These are phyloP conservation scores for Penaeus vannamei DNA, from an alignment of 1,140 invertebrate species.

Conservation along the genomic window DNA sequence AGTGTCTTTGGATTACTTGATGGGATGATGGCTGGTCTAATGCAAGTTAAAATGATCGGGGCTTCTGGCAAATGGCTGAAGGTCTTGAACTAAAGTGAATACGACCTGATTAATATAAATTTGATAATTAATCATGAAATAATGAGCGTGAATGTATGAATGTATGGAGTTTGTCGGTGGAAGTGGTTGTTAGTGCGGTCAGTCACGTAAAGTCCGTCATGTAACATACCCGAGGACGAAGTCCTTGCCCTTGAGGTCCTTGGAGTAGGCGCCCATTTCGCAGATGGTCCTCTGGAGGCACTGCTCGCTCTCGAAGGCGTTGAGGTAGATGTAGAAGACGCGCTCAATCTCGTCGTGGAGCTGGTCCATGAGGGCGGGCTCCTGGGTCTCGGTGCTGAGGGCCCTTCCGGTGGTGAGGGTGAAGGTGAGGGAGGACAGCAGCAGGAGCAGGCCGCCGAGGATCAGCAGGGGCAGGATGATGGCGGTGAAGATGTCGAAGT, in stretches of 20 bases:
- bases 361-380: conserved; percentile 54
- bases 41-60: too few species aligned
- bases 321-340: conserved; percentile 66
- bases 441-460: conserved; percentile 55
- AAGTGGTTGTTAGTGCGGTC: too few species aligned
- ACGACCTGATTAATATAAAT: too few species aligned
- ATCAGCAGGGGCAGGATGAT: conserved; percentile 66
- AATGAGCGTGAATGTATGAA: neutral
- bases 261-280: conserved; percentile 62
- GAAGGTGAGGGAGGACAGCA: conserved; percentile 61
- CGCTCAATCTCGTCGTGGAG: conserved; percentile 65
- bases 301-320: conserved; percentile 63
- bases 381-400: neutral
- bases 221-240: conserved; percentile 60
- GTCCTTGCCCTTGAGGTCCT: conserved; percentile 65
- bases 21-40: too few species aligned
- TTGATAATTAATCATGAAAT: neutral
- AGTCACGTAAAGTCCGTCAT: too few species aligned
- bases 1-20: too few species aligned
- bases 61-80: too few species aligned
- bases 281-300: conserved; percentile 66
- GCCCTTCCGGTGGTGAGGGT: conserved; percentile 57
- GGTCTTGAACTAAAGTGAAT: too few species aligned
- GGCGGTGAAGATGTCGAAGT: conserved; percentile 58
- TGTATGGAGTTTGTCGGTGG: neutral